Evolutionary conservation across 2,797 vertebrate species (phyloP).

Genomic region (Gastrophryne carolinensis): DNA sequence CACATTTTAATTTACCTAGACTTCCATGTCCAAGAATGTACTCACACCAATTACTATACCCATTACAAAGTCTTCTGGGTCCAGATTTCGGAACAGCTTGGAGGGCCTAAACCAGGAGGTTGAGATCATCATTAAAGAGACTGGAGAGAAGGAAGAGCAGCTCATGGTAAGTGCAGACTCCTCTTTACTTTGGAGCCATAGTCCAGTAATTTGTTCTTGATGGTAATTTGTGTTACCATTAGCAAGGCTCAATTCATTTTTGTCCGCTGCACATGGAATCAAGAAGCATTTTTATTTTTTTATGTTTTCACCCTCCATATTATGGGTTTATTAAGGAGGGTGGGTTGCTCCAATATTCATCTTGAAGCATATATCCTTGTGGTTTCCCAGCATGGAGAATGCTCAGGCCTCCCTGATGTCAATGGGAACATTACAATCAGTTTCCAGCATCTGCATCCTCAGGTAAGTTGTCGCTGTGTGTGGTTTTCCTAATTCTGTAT

Average conservation of each 20-base stretch:
- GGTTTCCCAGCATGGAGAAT: conserved; percentile 53
- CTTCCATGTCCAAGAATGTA: conserved; percentile 90
- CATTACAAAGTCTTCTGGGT: conserved; percentile 82
- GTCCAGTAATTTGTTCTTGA: conserved; percentile 25
- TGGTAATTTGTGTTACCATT: conserved; percentile 45
- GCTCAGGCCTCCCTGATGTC: conserved; percentile 53
- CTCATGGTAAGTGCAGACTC: conserved; percentile 83
- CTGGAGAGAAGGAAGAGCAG: conserved; percentile 89
- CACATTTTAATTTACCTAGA: conserved; percentile 71
- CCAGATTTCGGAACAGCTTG: conserved; percentile 94
- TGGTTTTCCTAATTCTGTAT: conserved; percentile 14
- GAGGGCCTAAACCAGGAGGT: conserved; percentile 98
- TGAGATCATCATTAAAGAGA: conserved; percentile 96
- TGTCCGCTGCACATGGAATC: conserved; percentile 47
- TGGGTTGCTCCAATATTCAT: conserved; percentile 52
- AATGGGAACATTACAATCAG: conserved; percentile 53
- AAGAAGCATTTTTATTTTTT: conserved; percentile 50
- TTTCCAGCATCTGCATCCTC: conserved; percentile 47
- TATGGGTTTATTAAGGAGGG: conserved; percentile 51
- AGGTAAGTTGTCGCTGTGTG: conserved; percentile 45
- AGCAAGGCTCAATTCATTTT: conserved; percentile 43
- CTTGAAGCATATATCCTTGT: conserved; percentile 55
- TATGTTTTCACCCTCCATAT: conserved; percentile 50
- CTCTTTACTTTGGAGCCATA: conserved; percentile 22
- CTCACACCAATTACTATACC: conserved; percentile 87